Percentiles rank a stretch among this genome's conserved stretches.
Evolutionary conservation across 2,113 vertebrate genomes (phyloP).

Genomic region (Copsychus sechellarum): DNA sequence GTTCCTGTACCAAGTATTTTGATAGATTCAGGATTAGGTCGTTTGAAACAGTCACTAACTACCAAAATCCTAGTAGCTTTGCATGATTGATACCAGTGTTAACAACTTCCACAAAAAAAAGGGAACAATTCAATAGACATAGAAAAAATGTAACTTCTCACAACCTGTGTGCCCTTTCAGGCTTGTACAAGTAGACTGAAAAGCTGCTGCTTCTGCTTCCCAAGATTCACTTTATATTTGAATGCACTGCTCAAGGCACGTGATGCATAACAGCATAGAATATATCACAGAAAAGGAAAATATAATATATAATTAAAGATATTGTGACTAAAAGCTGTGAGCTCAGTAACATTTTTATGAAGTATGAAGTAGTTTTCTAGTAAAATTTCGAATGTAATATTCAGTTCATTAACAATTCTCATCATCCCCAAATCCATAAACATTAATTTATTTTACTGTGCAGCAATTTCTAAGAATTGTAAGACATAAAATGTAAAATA

Average conservation of each 20-base stretch:
- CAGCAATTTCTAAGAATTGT: neutral
- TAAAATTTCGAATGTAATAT: constrained; percentile 12
- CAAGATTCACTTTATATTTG: neutral
- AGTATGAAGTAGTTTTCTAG: neutral
- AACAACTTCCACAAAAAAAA: neutral
- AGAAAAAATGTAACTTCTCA: neutral
- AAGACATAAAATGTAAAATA: neutral
- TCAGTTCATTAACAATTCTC: constrained; percentile 14
- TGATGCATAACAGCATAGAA: neutral
- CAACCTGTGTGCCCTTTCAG: neutral
- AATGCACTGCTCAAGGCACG: neutral
- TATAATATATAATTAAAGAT: neutral
- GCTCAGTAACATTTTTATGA: neutral
- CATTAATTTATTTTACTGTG: neutral
- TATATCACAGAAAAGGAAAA: neutral
- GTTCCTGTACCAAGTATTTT: neutral
- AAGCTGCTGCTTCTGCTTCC: neutral
- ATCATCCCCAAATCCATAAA: neutral
- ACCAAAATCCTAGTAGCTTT: neutral
- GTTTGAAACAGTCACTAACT: neutral
- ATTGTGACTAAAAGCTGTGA: neutral
- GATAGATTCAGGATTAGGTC: neutral
- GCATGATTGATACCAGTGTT: neutral
- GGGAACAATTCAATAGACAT: neutral
- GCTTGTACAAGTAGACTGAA: neutral